Evolutionary conservation across 2,888 invertebrate genomes (phyloP), one percentile per base, ranked within the genome.

Genomic region (Zaprionus obscuricornis): DNA sequence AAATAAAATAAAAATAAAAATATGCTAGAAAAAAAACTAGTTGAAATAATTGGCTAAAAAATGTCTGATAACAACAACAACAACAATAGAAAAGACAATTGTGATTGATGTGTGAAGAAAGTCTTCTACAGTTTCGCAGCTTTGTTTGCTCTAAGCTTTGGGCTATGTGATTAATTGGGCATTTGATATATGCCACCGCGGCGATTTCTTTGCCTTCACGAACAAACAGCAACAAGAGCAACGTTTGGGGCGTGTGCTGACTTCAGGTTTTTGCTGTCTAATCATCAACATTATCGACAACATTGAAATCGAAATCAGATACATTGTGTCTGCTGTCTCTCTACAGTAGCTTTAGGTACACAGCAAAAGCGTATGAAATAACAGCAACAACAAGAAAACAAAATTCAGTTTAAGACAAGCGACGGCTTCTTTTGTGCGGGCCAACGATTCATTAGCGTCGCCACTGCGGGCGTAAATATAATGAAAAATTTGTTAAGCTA

Each of bases 241-340:
- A n/a, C n/a, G n/a, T n/a, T n/a, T n/a, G n/a, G 75, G 85, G 85
- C 83, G 79, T 78, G 72, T 56, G 78, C 42, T 46, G 46, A 29
- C 59, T 66, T 55, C 46, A 57, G 65, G 59, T 69, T 69, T n/a
- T 75, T 73, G 62, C 81, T 66, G 64, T 70, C 83, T 62, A 81
- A 81, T 81, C 81, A 76, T 85, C 84, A 39, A 47, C 66, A 83
- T 77, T 74, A 85, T 77, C 63, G 83, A 57, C 37, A 74, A 82
- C 85, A 84, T 70, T 81, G 77, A 77, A 66, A 43, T 65, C 51
- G 74, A 71, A 78, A 68, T 59, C 74, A 66, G 55, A 77, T 71
- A 77, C 78, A 82, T 74, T 82, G 11, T 46, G 40, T 34, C n/a
- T 52, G 36, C 24, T 16, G 5, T 31, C 20, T 50, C 26, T 65